Evolutionary conservation across 2,888 invertebrate genomes (phyloP).

Genomic region (Plebejus melissa): DNA sequence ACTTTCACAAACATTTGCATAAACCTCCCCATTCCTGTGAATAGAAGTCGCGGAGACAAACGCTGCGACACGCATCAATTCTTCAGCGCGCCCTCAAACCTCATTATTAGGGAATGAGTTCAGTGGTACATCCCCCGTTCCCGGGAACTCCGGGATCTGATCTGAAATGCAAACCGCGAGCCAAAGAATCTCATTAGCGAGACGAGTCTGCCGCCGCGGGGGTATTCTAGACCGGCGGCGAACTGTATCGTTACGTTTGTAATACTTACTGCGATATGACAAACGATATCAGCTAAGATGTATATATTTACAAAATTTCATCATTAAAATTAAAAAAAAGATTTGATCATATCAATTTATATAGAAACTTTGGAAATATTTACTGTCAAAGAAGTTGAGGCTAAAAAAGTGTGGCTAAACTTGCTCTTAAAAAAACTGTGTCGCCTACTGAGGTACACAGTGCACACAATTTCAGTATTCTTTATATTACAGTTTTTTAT

Average conservation of each 20-base stretch:
- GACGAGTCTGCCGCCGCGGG: slow-evolving; percentile 51
- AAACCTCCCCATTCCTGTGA: neutral
- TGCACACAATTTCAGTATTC: too few relatives aligned
- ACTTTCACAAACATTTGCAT: neutral
- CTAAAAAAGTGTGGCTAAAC: too few relatives aligned
- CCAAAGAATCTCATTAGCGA: slow-evolving; percentile 77
- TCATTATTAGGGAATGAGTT: slow-evolving; percentile 57
- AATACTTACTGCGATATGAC: neutral
- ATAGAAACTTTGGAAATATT: neutral
- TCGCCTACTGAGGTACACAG: too few relatives aligned
- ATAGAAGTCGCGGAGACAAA: slow-evolving; percentile 24
- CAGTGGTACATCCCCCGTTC: slow-evolving; percentile 42
- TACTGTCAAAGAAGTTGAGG: too few relatives aligned
- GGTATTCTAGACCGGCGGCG: slow-evolving; percentile 48
- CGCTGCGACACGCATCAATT: slow-evolving; percentile 16
- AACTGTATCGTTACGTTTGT: neutral
- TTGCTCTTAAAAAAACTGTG: too few relatives aligned
- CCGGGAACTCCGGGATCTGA: slow-evolving; percentile 46
- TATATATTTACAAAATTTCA: too few relatives aligned
- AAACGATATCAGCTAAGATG: neutral
- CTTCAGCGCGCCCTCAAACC: slow-evolving; percentile 37
- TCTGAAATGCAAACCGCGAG: slow-evolving; percentile 77
- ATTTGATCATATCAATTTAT: neutral
- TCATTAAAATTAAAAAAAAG: neutral
- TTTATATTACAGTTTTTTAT: too few relatives aligned